Evolutionary conservation across 2,888 invertebrate species (phyloP).

Genomic region (Platycnemis pennipes): DNA sequence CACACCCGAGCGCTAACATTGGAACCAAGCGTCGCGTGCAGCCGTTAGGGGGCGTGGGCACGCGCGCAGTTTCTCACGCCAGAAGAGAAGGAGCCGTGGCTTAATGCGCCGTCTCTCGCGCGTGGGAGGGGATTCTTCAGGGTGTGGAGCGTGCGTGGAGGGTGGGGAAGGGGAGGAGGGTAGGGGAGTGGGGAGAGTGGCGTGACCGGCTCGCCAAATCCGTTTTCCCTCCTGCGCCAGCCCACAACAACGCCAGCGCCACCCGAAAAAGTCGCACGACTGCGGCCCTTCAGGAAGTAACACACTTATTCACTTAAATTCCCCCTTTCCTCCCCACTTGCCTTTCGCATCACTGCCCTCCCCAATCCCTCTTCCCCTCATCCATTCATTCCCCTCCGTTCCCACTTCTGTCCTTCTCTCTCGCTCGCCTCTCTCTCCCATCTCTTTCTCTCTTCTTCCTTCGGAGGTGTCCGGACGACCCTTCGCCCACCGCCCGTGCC

Average conservation of each 20-base stretch:
- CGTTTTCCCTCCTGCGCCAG: neutral
- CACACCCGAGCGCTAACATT: no score
- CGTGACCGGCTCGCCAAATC: conserved; percentile 22
- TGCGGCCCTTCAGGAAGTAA: neutral
- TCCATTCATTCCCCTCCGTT: neutral
- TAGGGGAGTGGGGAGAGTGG: neutral
- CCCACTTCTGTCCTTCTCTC: neutral
- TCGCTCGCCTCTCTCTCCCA: no score
- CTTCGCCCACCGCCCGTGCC: neutral
- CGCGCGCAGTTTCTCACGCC: no score
- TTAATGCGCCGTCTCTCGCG: neutral
- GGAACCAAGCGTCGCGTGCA: no score
- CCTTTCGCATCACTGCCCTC: neutral
- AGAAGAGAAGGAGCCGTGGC: no score
- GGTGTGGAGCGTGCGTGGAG: neutral
- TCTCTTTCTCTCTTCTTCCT: neutral
- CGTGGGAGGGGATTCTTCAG: neutral
- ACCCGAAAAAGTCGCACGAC: neutral
- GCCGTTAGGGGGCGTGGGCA: no score
- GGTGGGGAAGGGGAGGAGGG: neutral
- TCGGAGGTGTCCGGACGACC: neutral
- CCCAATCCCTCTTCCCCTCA: neutral
- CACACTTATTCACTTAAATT: conserved; percentile 36
- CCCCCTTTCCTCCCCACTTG: neutral
- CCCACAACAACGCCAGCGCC: neutral